Evolutionary conservation across 1,140 invertebrate genomes (phyloP).

Genomic region (Brachionus koreanus): DNA sequence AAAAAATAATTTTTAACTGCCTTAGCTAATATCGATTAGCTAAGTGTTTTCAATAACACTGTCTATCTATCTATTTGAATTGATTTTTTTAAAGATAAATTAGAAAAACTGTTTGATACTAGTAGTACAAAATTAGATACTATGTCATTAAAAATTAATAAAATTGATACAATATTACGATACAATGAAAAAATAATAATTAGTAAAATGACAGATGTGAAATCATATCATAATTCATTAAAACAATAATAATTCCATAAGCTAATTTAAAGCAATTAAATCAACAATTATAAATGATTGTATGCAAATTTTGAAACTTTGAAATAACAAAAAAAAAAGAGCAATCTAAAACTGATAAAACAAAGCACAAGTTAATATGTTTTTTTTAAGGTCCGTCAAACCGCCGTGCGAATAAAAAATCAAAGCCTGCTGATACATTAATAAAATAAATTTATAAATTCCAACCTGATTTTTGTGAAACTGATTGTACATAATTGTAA

Average conservation of each 20-base stretch:
- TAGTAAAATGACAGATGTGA: too few relatives aligned
- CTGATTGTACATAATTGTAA: constrained; percentile 56
- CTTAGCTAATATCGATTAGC: too few relatives aligned
- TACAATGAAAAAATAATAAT: too few relatives aligned
- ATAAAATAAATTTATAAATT: neutral
- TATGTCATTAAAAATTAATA: too few relatives aligned
- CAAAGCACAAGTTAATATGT: neutral
- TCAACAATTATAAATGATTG: neutral
- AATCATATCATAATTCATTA: too few relatives aligned
- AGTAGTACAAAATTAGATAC: too few relatives aligned
- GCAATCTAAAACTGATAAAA: neutral
- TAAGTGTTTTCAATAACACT: too few relatives aligned
- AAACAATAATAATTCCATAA: neutral
- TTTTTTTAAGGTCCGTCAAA: neutral
- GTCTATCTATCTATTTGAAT: too few relatives aligned
- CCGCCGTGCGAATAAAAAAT: constrained; percentile 23
- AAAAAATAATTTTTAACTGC: too few relatives aligned
- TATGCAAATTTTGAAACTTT: neutral
- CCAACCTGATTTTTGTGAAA: constrained; percentile 15
- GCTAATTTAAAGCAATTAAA: neutral
- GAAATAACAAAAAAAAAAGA: neutral
- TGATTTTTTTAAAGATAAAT: too few relatives aligned
- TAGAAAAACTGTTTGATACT: too few relatives aligned
- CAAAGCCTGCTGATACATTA: neutral
- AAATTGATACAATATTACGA: too few relatives aligned